Base-by-base conservation (phyloP, 2,888 invertebrate genomes). In the Lasioglossum calceatum region DNA sequence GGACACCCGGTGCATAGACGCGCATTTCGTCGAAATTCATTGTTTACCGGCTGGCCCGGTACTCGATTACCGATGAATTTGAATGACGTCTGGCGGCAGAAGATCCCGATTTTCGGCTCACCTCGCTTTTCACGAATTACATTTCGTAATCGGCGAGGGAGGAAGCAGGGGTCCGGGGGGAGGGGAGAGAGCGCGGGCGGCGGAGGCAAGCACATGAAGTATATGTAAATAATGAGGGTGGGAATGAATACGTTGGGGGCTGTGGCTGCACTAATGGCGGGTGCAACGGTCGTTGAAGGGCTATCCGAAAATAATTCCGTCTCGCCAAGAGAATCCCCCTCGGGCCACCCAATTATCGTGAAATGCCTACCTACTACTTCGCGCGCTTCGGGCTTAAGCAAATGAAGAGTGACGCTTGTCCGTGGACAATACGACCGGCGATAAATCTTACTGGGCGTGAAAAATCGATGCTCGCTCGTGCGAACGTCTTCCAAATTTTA, bases 161-260 rank as follows among this genome's bases (percentile, higher is more conserved):
- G 78, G 36, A 78, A 36, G 10, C 64, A 3, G n/a, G 75, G 39
- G n/a, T 27, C 32, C 4, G 4, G 4, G 39, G 67, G 58, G 27
- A 32, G 64, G 67, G 54, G 16, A 32, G 16, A 32, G 39, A 27
- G 64, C 4, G 64, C 12, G 32, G 32, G 67, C 8, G 36, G 79
- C 39, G 47, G 84, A 76, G 76, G 83, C 82, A 87, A 89, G 91
- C 84, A 92, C 91, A 92, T 92, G 92, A 92, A 93, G 93, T 93
- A 92, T 92, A 92, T 93, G 93, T 92, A 93, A 94, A 94, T 94
- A 94, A 94, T 94, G 93, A 94, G 94, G 93, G 90, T 91, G 91
- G 91, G 92, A 92, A 93, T 93, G 94, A 94, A 94, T 93, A 90
- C 91, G 90, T 82, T 84, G 86, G 67, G 76, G 88, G 86, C 86